phyloP scores from a whole-genome alignment of 2,113 vertebrate genomes.

The Hypanus sabinus region DNA sequence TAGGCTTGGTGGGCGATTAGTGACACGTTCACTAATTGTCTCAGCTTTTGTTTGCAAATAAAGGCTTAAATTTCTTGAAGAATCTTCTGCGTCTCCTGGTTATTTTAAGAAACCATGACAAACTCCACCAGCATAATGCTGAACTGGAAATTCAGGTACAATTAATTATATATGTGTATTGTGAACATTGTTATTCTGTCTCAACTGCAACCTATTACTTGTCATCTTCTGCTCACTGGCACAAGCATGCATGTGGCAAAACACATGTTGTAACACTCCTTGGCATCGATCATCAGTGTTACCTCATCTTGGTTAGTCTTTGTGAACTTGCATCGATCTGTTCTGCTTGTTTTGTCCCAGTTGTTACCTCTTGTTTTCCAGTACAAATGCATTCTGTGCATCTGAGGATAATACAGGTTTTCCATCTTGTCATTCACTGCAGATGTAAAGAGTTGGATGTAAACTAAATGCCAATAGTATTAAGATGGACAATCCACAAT shows the following conservation, averaged over 20 bases:
- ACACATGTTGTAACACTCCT: background rate
- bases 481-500: background rate
- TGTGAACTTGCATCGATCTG: background rate
- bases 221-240: background rate
- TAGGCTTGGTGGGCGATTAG: too few relatives aligned
- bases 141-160: slow-evolving; percentile 89
- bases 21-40: too few relatives aligned
- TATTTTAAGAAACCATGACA: too few relatives aligned
- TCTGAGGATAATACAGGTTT: background rate
- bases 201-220: background rate
- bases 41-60: too few relatives aligned
- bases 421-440: background rate
- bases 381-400: background rate
- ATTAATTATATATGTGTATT: background rate
- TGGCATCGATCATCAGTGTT: background rate
- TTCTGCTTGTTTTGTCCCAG: background rate
- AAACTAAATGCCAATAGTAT: background rate
- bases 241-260: background rate
- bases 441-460: too few relatives aligned
- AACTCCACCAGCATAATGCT: slow-evolving; percentile 78
- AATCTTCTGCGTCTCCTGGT: too few relatives aligned
- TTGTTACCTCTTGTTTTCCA: background rate
- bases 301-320: background rate
- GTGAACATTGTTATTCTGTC: background rate
- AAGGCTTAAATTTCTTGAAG: too few relatives aligned